Base-by-base conservation (phyloP, 2,797 vertebrate species). In the Poecilia gillii region DNA sequence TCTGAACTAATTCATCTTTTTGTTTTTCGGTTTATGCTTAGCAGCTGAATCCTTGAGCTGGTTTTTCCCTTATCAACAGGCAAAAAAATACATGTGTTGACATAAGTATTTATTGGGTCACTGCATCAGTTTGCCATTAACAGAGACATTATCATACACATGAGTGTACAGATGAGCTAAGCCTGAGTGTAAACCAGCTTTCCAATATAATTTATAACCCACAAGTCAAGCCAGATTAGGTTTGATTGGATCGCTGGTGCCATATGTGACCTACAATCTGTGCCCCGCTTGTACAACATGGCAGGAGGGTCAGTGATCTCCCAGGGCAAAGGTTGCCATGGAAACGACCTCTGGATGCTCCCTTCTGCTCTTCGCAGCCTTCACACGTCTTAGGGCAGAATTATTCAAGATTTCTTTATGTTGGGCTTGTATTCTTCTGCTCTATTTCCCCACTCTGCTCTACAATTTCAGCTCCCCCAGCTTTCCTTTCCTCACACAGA, bases 211-310 rank as follows among this genome's bases (percentile, higher is more conserved):
- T 95, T 95, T 95, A 92, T 96, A 93, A 95, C 90, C 92, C 84
- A 64, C 76, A 79, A 95, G 91, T 96, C 94, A 92, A 95, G 93
- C 94, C 95, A 95, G 95, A 96, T 96, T 96, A 96, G 93, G 82
- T 89, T 89, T 87, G 85, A 95, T 92, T 93, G 93, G 91, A 91
- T 90, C 85, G 81, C 90, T 86, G 82, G 79, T 92, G 94, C 95
- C 96, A 96, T 95, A 93, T 93, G 95, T 96, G 97, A 96, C 96
- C 96, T 94, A 95, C 93, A 97, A 94, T 93, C 89, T 86, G 83
- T 86, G 92, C 93, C 91, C 85, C 20, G 85, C 87, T 87, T 78
- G 73, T 91, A 93, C 93, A 75, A 93, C 90, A 74, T 89, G 91
- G 81, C 68, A 85, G 93, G 92, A 93, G 91, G 93, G 93, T 94